A percentile compares a stretch with the other conserved stretches of the same genome.
Conservation (phyloP, 2,113 vertebrate species). For the Callorhinus ursinus region DNA sequence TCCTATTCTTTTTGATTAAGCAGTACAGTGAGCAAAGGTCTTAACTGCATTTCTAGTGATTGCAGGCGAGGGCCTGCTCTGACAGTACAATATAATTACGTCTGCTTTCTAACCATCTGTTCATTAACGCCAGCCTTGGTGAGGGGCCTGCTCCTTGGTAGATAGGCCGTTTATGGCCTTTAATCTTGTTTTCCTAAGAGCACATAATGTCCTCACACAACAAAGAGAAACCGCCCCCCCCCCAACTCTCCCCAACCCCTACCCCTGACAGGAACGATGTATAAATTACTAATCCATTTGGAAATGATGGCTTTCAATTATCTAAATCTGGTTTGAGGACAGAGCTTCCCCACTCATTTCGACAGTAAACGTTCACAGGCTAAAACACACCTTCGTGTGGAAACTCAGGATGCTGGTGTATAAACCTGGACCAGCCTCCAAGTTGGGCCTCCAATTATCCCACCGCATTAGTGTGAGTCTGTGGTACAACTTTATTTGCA, state of each 20-base stretch:
- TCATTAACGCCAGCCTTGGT: slow-evolving; percentile 85
- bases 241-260: background rate
- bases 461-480: background rate
- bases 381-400: background rate
- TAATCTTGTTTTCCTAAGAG: slow-evolving; percentile 88
- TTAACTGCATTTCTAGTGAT: slow-evolving; percentile 84
- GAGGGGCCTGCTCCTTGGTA: slow-evolving; percentile 84
- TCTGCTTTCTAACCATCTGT: slow-evolving; percentile 83
- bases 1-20: slow-evolving; percentile 83
- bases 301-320: slow-evolving; percentile 80
- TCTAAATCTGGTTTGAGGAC: slow-evolving; percentile 64
- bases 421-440: background rate
- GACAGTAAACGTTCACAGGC: background rate
- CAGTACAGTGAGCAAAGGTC: slow-evolving; percentile 81
- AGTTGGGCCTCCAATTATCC: background rate
- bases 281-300: slow-evolving; percentile 81
- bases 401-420: background rate
- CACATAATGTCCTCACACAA: slow-evolving; percentile 85
- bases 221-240: slow-evolving; percentile 79
- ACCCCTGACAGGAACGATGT: slow-evolving; percentile 66
- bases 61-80: slow-evolving; percentile 83
- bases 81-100: slow-evolving; percentile 86
- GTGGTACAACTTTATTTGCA: background rate
- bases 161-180: slow-evolving; percentile 87
- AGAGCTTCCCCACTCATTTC: slow-evolving; percentile 66